A percentile compares a stretch with the other conserved stretches of the same genome.
Evolutionary conservation across 1,140 invertebrate species (phyloP).

Genomic region (Drosophila rhopaloa): DNA sequence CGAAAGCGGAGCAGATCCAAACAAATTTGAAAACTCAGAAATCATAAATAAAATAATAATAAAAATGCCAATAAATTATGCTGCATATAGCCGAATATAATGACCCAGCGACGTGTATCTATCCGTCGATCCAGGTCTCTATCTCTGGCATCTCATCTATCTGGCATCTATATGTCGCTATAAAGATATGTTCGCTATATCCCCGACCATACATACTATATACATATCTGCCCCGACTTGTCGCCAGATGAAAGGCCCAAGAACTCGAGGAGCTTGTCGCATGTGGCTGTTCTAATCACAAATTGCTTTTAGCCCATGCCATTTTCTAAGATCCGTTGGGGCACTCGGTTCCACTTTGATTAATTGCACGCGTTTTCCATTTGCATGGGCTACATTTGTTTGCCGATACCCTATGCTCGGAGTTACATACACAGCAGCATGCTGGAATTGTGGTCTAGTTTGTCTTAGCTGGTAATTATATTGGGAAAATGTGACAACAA

Average conservation of each 20-base stretch:
- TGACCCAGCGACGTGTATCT: conserved; percentile 30
- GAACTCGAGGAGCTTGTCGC: conserved; percentile 42
- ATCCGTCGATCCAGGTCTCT: conserved; percentile 37
- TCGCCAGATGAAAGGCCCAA: conserved; percentile 47
- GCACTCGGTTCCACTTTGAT: conserved; percentile 37
- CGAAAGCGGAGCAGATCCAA: conserved; percentile 30
- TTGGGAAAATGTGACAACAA: too few relatives aligned
- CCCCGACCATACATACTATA: not conserved
- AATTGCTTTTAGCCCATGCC: conserved; percentile 47
- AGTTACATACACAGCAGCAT: not conserved
- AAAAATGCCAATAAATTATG: conserved; percentile 73
- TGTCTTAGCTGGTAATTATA: too few relatives aligned
- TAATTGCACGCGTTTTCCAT: conserved; percentile 55
- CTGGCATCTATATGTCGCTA: conserved; percentile 13
- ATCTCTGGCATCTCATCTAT: conserved; percentile 25
- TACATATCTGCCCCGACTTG: conserved; percentile 28
- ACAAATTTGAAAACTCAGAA: conserved; percentile 68
- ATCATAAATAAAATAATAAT: conserved; percentile 78
- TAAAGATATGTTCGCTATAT: conserved; percentile 5
- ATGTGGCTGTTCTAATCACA: conserved; percentile 55
- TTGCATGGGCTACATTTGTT: conserved; percentile 29
- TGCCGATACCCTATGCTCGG: conserved; percentile 24
- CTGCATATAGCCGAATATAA: conserved; percentile 43
- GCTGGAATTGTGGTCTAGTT: not conserved
- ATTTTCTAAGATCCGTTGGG: not conserved